Base-by-base conservation (phyloP, 2,888 invertebrate genomes). In the Athetis lepigone region DNA sequence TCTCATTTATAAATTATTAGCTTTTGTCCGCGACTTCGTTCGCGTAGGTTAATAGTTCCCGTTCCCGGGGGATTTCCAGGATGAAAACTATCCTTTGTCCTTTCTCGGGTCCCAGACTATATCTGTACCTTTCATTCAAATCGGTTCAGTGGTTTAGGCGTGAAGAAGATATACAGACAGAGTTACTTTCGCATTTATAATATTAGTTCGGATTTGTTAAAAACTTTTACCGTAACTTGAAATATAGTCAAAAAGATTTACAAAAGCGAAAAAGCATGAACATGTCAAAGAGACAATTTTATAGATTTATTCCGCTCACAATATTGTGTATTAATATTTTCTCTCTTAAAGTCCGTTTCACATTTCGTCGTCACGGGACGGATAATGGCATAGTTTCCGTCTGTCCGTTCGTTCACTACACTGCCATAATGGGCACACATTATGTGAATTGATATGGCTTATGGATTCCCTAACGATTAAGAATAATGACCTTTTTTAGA, bases 361-460 rank as follows among this genome's bases (percentile, higher is more conserved):
- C 46, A 55, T 63, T 70, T 77, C 49, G 47, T 50, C 36, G 49
- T 21, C 23, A 42, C 47, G 58, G 42, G 39, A 25, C 46, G 37
- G 54, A 37, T 77, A 80, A 80, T 77, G 62, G 64, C 27, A 55
- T 65, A 62, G 66, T 58, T 77, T 77, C 77, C 70, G 57, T 51
- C 23, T 59, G 59, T 52, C 72, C 45, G 29, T 54, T 56, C 47
- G 42, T 49, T 16, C 64, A 19, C 60, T 42, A 72, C 16, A 52
- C 21, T 46, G 23, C 39, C 45, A 50, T 75, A 65, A 63, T 47
- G 67, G 56, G 52, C 70, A 61, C 49, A 57, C 65, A 73, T 79
- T 77, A 73, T 54, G 52, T 67, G 60, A 59, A 77, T 79, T 67
- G 65, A 77, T 70, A 70, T 73, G 56, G 70, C 67, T 70, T 67